A percentile compares a stretch with the other conserved stretches of the same genome.
Conservation (phyloP, 2,113 vertebrate species). For the Xenus cinereus region DNA sequence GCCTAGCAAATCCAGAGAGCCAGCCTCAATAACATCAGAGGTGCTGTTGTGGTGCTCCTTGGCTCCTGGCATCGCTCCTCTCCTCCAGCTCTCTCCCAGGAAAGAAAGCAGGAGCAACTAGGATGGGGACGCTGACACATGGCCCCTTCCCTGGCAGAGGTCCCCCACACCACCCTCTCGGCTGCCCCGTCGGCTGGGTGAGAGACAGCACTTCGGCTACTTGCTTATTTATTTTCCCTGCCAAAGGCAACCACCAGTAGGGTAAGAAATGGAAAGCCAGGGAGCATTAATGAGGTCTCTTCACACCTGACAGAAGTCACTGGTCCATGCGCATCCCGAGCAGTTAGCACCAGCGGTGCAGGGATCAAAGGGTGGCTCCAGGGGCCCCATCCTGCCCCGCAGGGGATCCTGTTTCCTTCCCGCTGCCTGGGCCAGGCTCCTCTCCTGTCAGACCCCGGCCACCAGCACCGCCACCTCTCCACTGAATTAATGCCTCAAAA, state of each 20-base stretch:
- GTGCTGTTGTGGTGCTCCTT: accelerated
- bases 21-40: background rate
- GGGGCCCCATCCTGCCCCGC: background rate
- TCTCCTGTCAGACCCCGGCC: background rate
- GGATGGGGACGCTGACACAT: accelerated
- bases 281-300: background rate
- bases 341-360: background rate
- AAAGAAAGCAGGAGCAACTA: background rate
- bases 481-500: background rate
- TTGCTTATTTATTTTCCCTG: conserved; percentile 1
- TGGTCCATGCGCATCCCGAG: accelerated
- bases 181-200: background rate
- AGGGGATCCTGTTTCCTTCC: background rate
- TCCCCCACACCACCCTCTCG: accelerated
- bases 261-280: background rate
- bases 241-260: background rate
- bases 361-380: background rate
- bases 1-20: background rate
- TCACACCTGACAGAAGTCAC: background rate
- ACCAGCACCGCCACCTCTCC: background rate
- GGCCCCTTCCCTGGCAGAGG: background rate
- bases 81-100: background rate
- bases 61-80: background rate
- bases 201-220: background rate
- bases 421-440: accelerated